phyloP scores from a whole-genome alignment of 2,797 vertebrate species.

The Coilia nasus region DNA sequence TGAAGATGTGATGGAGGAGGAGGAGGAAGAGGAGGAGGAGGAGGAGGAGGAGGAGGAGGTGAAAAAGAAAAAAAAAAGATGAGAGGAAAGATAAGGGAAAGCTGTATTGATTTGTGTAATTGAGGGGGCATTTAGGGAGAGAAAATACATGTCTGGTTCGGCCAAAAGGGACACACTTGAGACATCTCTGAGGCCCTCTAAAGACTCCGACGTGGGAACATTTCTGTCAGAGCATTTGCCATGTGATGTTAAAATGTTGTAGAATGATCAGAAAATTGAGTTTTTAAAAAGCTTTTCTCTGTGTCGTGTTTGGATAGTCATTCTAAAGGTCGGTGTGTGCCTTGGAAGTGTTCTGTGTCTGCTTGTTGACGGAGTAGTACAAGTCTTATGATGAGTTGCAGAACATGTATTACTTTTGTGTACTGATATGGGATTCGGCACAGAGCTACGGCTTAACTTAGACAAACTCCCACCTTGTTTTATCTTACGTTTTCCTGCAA shows the following conservation, averaged over 20 bases:
- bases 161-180: conserved; percentile 63
- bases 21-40: conserved; percentile 12
- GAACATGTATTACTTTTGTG: conserved; percentile 68
- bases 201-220: conserved; percentile 8
- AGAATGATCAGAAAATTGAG: neutral
- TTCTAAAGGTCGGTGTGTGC: neutral
- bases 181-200: conserved; percentile 12
- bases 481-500: neutral
- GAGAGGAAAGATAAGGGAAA: conserved; percentile 67
- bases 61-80: conserved; percentile 55
- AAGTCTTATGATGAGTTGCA: conserved; percentile 51
- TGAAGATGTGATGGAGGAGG: conserved; percentile 52
- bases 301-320: neutral
- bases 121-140: conserved; percentile 85
- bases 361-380: neutral
- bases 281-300: neutral
- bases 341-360: neutral
- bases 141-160: conserved; percentile 71
- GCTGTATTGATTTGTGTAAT: conserved; percentile 72
- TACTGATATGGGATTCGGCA: conserved; percentile 35
- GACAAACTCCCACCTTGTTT: neutral
- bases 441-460: neutral
- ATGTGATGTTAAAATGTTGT: neutral
- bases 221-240: neutral
- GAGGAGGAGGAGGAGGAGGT: neutral